Evolutionary conservation across 1,140 invertebrate genomes (phyloP).

Genomic region (Procambarus clarkii): DNA sequence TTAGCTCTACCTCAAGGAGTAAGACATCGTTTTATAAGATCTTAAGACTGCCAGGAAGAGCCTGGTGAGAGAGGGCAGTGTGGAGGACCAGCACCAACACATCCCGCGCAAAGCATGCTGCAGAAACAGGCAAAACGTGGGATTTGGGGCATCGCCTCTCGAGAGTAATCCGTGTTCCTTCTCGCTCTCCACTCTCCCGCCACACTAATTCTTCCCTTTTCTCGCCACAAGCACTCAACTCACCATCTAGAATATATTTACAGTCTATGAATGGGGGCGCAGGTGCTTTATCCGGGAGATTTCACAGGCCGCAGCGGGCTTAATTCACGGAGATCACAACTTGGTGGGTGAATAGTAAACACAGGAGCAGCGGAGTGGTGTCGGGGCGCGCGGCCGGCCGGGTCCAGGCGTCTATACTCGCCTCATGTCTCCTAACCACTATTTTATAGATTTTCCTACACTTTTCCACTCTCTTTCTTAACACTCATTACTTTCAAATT

Average conservation of each 20-base stretch:
- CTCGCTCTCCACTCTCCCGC: background rate
- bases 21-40: no score
- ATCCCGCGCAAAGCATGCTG: no score
- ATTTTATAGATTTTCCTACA: no score
- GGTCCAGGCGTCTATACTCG: slow-evolving; percentile 32
- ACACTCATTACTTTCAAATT: no score
- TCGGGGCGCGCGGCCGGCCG: background rate
- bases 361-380: slow-evolving; percentile 12
- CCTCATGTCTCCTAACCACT: background rate
- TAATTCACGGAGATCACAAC: slow-evolving; percentile 21
- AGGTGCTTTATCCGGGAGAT: background rate
- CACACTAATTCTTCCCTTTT: background rate
- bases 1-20: no score
- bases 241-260: slow-evolving; percentile 34
- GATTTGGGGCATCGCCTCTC: background rate
- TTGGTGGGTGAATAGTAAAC: slow-evolving; percentile 27
- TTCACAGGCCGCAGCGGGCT: background rate
- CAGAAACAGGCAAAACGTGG: background rate
- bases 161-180: background rate
- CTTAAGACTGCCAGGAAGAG: no score
- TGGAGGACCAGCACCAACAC: no score
- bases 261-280: background rate
- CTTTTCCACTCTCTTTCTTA: background rate
- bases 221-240: background rate
- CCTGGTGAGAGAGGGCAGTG: no score